Conservation (phyloP, 2,797 vertebrate species). For the Lates japonicus region DNA sequence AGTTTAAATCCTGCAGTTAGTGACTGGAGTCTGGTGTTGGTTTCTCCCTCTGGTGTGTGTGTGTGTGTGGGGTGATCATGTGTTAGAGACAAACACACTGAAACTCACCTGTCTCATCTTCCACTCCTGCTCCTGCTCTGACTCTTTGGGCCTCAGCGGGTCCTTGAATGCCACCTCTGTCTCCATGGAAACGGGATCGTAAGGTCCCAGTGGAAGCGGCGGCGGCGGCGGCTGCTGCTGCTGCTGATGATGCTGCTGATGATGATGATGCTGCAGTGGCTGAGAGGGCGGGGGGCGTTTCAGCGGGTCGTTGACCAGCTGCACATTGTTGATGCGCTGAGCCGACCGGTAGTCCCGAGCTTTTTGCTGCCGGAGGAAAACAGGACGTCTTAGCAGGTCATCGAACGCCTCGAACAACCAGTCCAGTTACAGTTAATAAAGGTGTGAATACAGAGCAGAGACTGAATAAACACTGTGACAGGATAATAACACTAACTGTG, state of each 20-base stretch:
- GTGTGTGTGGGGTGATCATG: conserved; percentile 14
- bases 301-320: conserved; percentile 92
- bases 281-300: conserved; percentile 88
- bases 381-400: too few species aligned
- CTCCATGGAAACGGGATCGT: conserved; percentile 89
- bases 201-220: conserved; percentile 69
- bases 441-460: too few species aligned
- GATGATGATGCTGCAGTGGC: background rate
- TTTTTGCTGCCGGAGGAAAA: conserved; percentile 90
- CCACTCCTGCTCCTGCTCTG: conserved; percentile 98
- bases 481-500: too few species aligned
- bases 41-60: conserved; percentile 36
- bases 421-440: too few species aligned
- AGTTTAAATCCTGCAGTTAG: background rate
- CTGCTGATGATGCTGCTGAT: background rate
- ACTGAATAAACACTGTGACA: too few species aligned
- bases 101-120: conserved; percentile 94
- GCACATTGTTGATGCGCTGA: conserved; percentile 96
- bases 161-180: conserved; percentile 91
- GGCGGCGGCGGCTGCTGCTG: background rate
- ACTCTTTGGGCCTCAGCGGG: conserved; percentile 94
- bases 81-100: background rate
- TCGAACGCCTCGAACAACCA: too few species aligned
- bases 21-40: conserved; percentile 29
- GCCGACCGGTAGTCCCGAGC: conserved; percentile 97